Evolutionary conservation across 2,113 vertebrate genomes (phyloP).

Genomic region (Burhinus oedicnemus): DNA sequence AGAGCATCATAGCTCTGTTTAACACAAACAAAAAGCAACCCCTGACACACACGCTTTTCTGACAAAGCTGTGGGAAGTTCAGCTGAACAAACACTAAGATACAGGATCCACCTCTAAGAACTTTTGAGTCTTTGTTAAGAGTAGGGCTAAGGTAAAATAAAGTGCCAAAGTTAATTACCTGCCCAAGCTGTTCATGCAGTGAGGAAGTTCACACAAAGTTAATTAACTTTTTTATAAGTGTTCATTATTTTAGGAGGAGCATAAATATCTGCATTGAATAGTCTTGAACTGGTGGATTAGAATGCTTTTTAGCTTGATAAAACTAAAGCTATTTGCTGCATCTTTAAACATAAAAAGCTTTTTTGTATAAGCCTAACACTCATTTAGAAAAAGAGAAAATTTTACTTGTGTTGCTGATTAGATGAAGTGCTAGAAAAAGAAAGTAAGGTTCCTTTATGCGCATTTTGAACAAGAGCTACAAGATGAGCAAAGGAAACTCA

Average conservation of each 20-base stretch:
- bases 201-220: background rate
- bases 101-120: background rate
- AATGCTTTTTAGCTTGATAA: background rate
- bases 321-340: background rate
- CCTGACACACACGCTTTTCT: rapidly evolving
- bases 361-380: background rate
- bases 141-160: background rate
- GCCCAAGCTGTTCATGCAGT: background rate
- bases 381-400: background rate
- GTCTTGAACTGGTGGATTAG: background rate
- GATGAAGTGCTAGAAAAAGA: background rate
- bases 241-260: background rate
- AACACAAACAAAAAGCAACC: background rate
- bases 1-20: background rate
- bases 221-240: background rate
- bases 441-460: background rate
- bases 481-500: background rate
- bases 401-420: background rate
- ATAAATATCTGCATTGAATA: background rate
- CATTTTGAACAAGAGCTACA: background rate
- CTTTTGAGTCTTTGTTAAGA: background rate
- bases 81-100: background rate
- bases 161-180: background rate
- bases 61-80: background rate
- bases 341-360: background rate